Base-by-base conservation (phyloP, 2,888 invertebrate genomes). In the Agrotis segetum region DNA sequence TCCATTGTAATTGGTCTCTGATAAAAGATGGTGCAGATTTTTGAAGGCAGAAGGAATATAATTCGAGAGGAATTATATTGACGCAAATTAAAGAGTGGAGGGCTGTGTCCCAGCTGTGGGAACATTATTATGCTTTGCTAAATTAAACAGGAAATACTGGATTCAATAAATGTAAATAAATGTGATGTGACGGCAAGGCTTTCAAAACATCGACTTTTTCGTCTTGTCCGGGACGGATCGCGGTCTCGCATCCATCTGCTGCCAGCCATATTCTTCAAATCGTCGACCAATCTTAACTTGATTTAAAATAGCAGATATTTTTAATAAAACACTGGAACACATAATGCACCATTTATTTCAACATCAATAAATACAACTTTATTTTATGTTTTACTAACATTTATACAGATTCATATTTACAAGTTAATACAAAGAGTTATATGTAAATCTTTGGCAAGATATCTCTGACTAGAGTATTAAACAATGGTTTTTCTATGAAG, bases 291-390 rank as follows among this genome's bases (percentile, higher is more conserved):
- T 29, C 29, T 29, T 3, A 29, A 5, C 3, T 3, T 29, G 5
- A 3, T 29, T 7, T 34, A 34, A 34, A 34, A 34, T 7, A 34
- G 6, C 6, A 1, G 34, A 52, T 52, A 6, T 53, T n/a, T 14
- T 56, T 16, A 79, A 79, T 66, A n/a, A 79, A 65, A 82, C 65
- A 59, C 46, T 1, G 0, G 72, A 59, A 63, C 71, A 87, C 79
- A 76, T 77, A 59, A 78, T 82, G 74, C 78, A 81, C 80, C 79
- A 86, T 90, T 90, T 91, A 90, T 87, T 89, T 87, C 82, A 91
- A 91, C 91, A 91, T 90, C 89, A 85, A 91, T 85, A 80, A 84
- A 84, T 87, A 90, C 85, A 86, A 85, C 71, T 81, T 79, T 81
- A 72, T 70, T 72, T 78, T 82, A 62, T 59, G 64, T 72, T 80